Base-by-base conservation (phyloP, 1,140 invertebrate species). In the Maniola jurtina region DNA sequence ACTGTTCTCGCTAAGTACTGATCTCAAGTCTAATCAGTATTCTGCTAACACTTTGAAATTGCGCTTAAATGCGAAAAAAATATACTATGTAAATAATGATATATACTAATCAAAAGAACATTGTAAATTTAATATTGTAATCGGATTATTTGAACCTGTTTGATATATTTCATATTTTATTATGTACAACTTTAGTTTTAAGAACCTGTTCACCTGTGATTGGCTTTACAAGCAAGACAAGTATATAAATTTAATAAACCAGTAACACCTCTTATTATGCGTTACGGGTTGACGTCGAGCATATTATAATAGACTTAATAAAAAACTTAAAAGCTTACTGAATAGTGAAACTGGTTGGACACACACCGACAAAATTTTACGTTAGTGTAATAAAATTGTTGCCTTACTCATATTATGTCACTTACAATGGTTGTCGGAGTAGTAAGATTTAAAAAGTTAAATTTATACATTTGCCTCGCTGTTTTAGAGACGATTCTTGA, bases 161-260 rank as follows among this genome's bases (percentile, higher is more conserved):
- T 81, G 66, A 77, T 66, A 68, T 75, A 73, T 84, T 82, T 78
- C 65, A 86, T 85, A 82, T 85, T 86, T 84, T 84, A 86, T 85
- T 77, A 64, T 42, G 15, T 60, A 75, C 84, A 78, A 72, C 74
- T 88, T 82, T 75, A 25, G 81, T 74, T 79, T 42, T 64, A 62
- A 64, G 61, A 25, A 14, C 11, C 34, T 34, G 36, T 16, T 57
- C 35, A 57, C 10, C 10, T 5, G 34, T 14, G 55, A 14, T 35
- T 8, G 52, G 3, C 48, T 50, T n/a, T 6, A 50, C 16, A 16
- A 15, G 6, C 48, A 2, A 16, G 16, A 2, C 7, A 38, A 11
- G 10, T 11, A 38, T 9, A 38, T 38, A 9, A 9, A 6, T 38
- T 7, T 38, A 38, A 38, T 7, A 9, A 9, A 9, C 7, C 6